Percentiles rank a stretch among this genome's conserved stretches.
Conservation (phyloP, 35 echinoderm and acorn worm genomes). For the Apostichopus californicus region DNA sequence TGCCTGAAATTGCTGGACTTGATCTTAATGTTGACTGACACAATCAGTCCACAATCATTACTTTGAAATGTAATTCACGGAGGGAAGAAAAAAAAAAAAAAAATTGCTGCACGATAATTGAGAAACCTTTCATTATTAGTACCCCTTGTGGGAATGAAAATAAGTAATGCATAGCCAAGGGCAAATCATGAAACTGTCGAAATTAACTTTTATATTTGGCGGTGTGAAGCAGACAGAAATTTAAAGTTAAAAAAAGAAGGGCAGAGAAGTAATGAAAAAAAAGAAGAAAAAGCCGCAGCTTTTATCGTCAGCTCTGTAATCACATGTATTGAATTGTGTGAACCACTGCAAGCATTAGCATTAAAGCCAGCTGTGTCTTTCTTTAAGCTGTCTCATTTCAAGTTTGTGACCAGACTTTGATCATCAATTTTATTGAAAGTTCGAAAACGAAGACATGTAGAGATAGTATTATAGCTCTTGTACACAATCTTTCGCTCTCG, state of each 20-base stretch:
- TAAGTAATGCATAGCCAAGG: constrained; percentile 49
- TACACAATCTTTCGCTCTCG: neutral
- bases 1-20: constrained; percentile 23
- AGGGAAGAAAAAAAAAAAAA: constrained; percentile 8
- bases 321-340: constrained; percentile 35
- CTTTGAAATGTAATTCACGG: constrained; percentile 37
- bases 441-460: neutral
- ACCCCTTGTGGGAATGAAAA: neutral
- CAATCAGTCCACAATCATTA: constrained; percentile 41
- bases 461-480: too few relatives aligned
- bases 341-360: constrained; percentile 31
- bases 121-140: constrained; percentile 29
- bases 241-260: too few relatives aligned
- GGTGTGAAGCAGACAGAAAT: neutral
- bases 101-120: neutral
- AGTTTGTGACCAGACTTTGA: constrained; percentile 5
- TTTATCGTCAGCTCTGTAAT: neutral
- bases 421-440: constrained; percentile 42
- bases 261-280: too few relatives aligned
- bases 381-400: neutral
- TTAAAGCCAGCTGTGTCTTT: constrained; percentile 32
- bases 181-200: constrained; percentile 30
- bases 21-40: constrained; percentile 34
- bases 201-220: constrained; percentile 42
- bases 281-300: too few relatives aligned